phyloP scores from a whole-genome alignment of 2,797 vertebrate genomes.

The Chloroceryle inda region DNA sequence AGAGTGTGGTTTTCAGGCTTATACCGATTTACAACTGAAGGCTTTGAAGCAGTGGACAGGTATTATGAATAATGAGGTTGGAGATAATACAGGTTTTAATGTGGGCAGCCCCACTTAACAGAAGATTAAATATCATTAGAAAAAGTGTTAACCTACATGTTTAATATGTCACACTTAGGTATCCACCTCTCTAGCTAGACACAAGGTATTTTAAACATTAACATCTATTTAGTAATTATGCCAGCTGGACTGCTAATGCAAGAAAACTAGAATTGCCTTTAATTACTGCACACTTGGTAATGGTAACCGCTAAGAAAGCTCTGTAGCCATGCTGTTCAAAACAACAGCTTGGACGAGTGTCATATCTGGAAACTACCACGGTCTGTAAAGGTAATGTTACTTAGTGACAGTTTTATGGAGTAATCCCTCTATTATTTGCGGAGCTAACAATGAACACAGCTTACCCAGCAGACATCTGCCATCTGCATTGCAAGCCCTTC shows the following conservation, averaged over 20 bases:
- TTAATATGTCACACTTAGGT: not conserved
- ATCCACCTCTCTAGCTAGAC: not conserved
- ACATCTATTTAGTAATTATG: not conserved
- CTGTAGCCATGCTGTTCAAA: not conserved
- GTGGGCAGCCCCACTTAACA: not conserved
- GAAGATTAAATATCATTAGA: not conserved
- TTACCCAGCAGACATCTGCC: constrained; percentile 8
- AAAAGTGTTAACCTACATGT: not conserved
- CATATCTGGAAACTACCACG: not conserved
- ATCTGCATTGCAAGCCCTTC: not conserved
- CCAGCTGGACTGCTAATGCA: not conserved
- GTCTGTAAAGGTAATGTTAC: not conserved
- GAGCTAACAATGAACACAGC: constrained; percentile 2
- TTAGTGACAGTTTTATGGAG: constrained; percentile 17
- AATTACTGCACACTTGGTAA: not conserved
- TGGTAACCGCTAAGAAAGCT: not conserved
- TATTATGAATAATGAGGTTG: not conserved
- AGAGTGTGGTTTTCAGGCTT: not conserved
- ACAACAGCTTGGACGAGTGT: not conserved
- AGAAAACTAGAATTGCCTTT: not conserved
- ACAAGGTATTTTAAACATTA: not conserved
- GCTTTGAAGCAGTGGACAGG: not conserved
- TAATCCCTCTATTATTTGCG: constrained; percentile 12
- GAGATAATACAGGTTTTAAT: not conserved
- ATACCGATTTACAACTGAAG: not conserved